Evolutionary conservation across 1,140 invertebrate genomes (phyloP), one percentile per base, ranked within the genome.

Genomic region (Brachystomella parvula): DNA sequence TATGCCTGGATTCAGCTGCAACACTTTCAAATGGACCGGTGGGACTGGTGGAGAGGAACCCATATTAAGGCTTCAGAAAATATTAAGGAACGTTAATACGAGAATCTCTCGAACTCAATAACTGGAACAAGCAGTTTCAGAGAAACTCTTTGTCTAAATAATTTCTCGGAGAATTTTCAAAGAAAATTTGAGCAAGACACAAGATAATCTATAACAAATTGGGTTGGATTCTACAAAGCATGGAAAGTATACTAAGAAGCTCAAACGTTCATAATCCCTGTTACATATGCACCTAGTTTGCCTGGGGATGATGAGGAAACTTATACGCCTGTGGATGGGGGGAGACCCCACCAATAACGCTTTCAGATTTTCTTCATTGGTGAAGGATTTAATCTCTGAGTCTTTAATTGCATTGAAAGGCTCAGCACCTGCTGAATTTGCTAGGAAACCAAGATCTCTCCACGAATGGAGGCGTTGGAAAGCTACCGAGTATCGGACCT

Each of bases 21-120:
- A 84, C 73, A 83, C 83, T 3, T 83, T 82, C 73, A 82, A 82
- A 68, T 70, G 83, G 69, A 80, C 83, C 57, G 83, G 83, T 72
- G 74, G 72, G 3, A 69, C 49, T 39, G 26, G 35, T 17, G 49
- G 76, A 21, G 39, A 71, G 62, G 59, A 76, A 31, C 71, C 81
- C 2, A 84, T 79, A 72, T 80, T 79, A 69, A 84, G 83, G 75
- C 84, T 83, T 72, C 82, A 83, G 63, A 69, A 68, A 35, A 70
- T 83, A n/a, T n/a, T n/a, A n/a, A n/a, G n/a, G n/a, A n/a, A n/a
- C n/a, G n/a, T n/a, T n/a, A n/a, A n/a, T n/a, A n/a, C n/a, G n/a
- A n/a, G n/a, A n/a, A n/a, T n/a, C n/a, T n/a, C n/a, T n/a, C n/a
- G n/a, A n/a, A n/a, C n/a, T n/a, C n/a, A n/a, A n/a, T n/a, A n/a